phyloP scores from a whole-genome alignment of 2,888 invertebrate genomes.

The Ephialtes manifestator region DNA sequence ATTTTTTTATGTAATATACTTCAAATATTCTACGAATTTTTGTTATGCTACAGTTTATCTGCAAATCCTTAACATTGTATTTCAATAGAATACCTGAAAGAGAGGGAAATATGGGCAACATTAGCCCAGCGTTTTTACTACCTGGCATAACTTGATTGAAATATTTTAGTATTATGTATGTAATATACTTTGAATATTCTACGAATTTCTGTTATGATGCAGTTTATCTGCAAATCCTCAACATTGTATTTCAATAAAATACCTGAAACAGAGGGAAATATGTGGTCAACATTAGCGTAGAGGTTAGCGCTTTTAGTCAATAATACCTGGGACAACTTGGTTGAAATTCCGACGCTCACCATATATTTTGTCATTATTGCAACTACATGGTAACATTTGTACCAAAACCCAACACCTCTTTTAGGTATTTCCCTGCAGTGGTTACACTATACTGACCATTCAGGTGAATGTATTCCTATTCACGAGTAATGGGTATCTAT shows the following conservation, averaged over 20 bases:
- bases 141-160: no score
- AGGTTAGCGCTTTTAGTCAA: not conserved
- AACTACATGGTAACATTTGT: not conserved
- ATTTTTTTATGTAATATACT: no score
- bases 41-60: not conserved
- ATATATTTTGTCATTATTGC: not conserved
- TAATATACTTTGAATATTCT: no score
- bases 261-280: no score
- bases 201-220: no score
- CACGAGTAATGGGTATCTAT: not conserved
- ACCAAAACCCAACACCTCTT: not conserved
- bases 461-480: conserved; percentile 5
- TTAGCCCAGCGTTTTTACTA: not conserved
- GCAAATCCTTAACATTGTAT: not conserved
- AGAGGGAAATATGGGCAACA: not conserved
- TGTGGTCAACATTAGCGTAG: no score
- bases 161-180: no score
- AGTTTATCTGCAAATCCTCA: no score
- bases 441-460: not conserved
- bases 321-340: not conserved
- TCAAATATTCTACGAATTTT: not conserved
- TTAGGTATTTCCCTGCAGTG: not conserved
- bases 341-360: not conserved
- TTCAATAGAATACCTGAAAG: not conserved
- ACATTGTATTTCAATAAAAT: no score